These are phyloP conservation scores for Teleogryllus oceanicus DNA, from an alignment of 2,888 invertebrate species.

Conservation along the genomic window DNA sequence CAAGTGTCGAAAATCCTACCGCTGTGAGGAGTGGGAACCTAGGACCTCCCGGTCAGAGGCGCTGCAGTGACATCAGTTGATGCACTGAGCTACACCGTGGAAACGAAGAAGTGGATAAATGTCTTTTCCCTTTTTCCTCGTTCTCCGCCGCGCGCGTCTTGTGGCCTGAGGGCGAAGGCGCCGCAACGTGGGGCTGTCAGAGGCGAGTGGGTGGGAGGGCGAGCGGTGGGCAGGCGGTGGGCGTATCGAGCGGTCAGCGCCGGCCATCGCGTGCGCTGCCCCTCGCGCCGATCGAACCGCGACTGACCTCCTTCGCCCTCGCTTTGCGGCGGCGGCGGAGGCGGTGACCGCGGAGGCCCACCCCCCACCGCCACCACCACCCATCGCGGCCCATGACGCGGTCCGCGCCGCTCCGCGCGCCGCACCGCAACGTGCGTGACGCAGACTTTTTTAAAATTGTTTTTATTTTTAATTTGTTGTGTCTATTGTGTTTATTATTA, in stretches of 20 bases:
- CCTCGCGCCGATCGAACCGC: neutral
- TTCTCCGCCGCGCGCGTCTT: no score
- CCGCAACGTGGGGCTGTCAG: no score
- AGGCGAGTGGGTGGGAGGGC: neutral
- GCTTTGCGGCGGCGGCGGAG: neutral
- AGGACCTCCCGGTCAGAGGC: no score
- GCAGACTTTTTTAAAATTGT: neutral
- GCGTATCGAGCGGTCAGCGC: neutral
- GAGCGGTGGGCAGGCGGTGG: neutral
- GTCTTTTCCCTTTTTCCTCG: no score
- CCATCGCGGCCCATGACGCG: neutral
- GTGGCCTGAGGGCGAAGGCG: no score
- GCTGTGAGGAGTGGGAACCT: no score
- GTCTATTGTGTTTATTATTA: no score
- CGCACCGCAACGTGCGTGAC: neutral
- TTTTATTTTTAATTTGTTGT: no score
- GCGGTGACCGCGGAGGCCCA: neutral
- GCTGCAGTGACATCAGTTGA: no score
- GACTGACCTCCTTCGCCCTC: constrained; percentile 18
- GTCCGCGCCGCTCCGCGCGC: neutral
- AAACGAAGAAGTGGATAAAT: no score
- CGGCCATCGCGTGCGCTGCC: neutral
- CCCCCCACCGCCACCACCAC: neutral
- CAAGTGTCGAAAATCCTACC: no score
- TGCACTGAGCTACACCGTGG: no score